phyloP scores from a whole-genome alignment of 2,797 vertebrate species.

The Philypnodon macrostomus region DNA sequence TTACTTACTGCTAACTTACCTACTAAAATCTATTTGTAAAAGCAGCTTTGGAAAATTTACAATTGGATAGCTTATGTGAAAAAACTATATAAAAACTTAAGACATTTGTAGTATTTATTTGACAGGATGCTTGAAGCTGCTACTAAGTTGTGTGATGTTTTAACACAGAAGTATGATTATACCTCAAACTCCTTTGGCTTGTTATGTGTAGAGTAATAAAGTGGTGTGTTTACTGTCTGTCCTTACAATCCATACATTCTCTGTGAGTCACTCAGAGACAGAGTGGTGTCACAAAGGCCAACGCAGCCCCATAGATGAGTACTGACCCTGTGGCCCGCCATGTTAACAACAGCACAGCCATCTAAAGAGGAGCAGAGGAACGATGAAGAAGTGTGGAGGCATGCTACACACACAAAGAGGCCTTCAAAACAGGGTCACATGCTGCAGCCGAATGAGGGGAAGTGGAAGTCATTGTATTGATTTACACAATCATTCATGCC shows the following conservation, averaged over 20 bases:
- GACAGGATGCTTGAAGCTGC: too few species aligned
- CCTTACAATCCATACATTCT: slow-evolving; percentile 18
- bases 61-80: too few species aligned
- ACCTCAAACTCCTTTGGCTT: background rate
- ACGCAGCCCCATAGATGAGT: slow-evolving; percentile 58
- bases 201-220: slow-evolving; percentile 10
- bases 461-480: slow-evolving; percentile 73
- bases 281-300: slow-evolving; percentile 43
- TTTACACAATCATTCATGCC: slow-evolving; percentile 69
- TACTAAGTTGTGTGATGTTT: background rate
- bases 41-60: too few species aligned
- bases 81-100: too few species aligned
- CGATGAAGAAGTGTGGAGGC: slow-evolving; percentile 62
- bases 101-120: too few species aligned
- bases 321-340: slow-evolving; percentile 52
- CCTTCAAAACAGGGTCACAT: slow-evolving; percentile 78
- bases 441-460: slow-evolving; percentile 67
- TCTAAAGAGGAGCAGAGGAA: slow-evolving; percentile 45
- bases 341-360: slow-evolving; percentile 61
- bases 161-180: background rate
- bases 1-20: too few species aligned
- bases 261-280: slow-evolving; percentile 26
- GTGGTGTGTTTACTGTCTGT: slow-evolving; percentile 3
- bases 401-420: slow-evolving; percentile 74
- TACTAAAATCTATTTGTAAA: too few species aligned